These are phyloP conservation scores for Morone chrysops DNA, from an alignment of 2,113 vertebrate species.

Conservation along the genomic window DNA sequence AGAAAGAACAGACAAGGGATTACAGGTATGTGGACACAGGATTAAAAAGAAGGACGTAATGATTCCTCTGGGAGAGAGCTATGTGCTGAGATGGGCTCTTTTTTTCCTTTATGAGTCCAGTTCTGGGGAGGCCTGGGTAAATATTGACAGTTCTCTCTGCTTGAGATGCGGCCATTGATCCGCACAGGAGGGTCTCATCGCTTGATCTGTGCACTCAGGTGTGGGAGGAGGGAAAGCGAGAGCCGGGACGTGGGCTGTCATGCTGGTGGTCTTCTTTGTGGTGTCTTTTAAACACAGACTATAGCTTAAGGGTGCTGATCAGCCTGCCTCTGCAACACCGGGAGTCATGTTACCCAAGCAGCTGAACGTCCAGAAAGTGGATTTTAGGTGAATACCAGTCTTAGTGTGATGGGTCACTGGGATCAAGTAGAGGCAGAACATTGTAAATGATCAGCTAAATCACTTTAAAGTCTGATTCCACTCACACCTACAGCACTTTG, in stretches of 20 bases:
- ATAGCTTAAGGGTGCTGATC: constrained; percentile 36
- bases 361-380: constrained; percentile 56
- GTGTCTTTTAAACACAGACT: constrained; percentile 35
- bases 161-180: constrained; percentile 77
- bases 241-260: constrained; percentile 46
- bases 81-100: constrained; percentile 83
- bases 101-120: constrained; percentile 78
- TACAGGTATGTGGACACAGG: constrained; percentile 76
- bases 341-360: constrained; percentile 71
- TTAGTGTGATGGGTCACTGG: constrained; percentile 55
- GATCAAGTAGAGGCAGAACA: constrained; percentile 62
- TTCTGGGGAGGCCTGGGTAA: constrained; percentile 82
- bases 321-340: constrained; percentile 58
- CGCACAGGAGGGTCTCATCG: constrained; percentile 76
- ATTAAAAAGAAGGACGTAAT: constrained; percentile 79
- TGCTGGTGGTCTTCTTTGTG: constrained; percentile 72
- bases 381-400: constrained; percentile 52
- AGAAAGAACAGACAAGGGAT: constrained; percentile 71
- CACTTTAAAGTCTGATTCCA: constrained; percentile 54
- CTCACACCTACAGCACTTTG: constrained; percentile 37
- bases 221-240: constrained; percentile 75
- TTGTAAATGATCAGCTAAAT: constrained; percentile 56
- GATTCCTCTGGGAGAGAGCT: constrained; percentile 77
- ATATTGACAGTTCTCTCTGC: constrained; percentile 78
- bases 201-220: constrained; percentile 83